phyloP scores from a whole-genome alignment of 2,888 invertebrate species.

The Calliopum simillimum region DNA sequence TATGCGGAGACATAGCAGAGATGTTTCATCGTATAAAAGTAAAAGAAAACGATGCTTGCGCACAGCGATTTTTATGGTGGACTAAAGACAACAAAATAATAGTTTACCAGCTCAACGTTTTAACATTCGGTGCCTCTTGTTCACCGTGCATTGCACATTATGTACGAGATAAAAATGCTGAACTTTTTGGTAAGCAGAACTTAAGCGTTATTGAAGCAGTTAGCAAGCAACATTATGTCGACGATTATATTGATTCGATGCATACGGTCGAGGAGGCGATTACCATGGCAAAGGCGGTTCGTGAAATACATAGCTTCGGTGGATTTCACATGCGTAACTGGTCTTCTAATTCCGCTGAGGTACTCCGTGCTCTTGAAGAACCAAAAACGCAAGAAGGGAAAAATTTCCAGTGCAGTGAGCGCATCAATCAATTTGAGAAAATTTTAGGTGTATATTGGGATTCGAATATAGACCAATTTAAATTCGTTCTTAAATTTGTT shows the following conservation, averaged over 20 bases:
- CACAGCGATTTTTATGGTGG: too few relatives aligned
- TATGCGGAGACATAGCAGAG: too few relatives aligned
- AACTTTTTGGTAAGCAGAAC: constrained; percentile 32
- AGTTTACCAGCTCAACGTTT: too few relatives aligned
- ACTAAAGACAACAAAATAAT: too few relatives aligned
- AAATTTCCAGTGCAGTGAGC: too few relatives aligned
- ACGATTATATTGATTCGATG: too few relatives aligned
- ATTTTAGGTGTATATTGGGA: constrained; percentile 3
- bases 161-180: constrained; percentile 25
- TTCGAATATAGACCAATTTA: background rate
- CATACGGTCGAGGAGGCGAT: too few relatives aligned
- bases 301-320: constrained; percentile 20
- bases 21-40: too few relatives aligned
- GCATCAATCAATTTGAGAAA: too few relatives aligned
- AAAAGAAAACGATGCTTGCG: too few relatives aligned
- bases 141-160: constrained; percentile 44
- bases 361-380: background rate
- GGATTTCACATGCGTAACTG: constrained; percentile 38
- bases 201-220: constrained; percentile 50
- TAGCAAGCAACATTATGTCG: constrained; percentile 39
- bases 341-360: constrained; percentile 25
- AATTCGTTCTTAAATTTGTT: constrained; percentile 10
- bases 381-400: background rate
- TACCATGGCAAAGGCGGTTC: constrained; percentile 13
- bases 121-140: too few relatives aligned